A percentile compares a stretch with the other conserved stretches of the same genome.
Evolutionary conservation across 2,113 vertebrate species (phyloP).

Genomic region (Alethe castanea): DNA sequence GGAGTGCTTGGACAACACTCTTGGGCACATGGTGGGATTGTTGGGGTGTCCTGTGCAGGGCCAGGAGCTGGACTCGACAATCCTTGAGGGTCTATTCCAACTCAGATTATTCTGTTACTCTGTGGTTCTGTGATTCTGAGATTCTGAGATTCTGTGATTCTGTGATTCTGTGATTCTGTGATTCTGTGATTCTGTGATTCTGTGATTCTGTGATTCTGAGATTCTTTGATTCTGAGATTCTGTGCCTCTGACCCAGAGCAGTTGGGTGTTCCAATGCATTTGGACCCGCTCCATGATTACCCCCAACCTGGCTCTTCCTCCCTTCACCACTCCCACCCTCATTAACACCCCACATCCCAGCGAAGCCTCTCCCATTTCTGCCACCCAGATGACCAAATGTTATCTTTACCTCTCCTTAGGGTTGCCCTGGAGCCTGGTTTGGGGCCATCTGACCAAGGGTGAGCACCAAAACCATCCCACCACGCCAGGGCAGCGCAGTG

Average conservation of each 20-base stretch:
- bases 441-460: neutral
- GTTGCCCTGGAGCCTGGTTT: neutral
- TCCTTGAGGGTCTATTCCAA: neutral
- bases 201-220: too few relatives aligned
- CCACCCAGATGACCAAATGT: neutral
- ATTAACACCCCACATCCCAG: too few relatives aligned
- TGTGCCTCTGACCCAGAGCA: neutral
- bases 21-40: neutral
- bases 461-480: neutral
- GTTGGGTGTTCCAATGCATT: rapidly evolving
- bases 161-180: too few relatives aligned
- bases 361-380: neutral
- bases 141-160: too few relatives aligned
- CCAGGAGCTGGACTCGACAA: rapidly evolving
- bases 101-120: neutral
- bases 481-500: neutral
- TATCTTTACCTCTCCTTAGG: rapidly evolving
- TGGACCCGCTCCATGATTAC: neutral
- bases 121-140: neutral
- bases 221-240: too few relatives aligned
- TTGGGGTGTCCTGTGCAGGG: neutral
- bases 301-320: neutral
- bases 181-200: neutral
- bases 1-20: neutral
- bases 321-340: neutral